phyloP scores from a whole-genome alignment of 2,888 invertebrate species.

The Zhengitettix transpicula region DNA sequence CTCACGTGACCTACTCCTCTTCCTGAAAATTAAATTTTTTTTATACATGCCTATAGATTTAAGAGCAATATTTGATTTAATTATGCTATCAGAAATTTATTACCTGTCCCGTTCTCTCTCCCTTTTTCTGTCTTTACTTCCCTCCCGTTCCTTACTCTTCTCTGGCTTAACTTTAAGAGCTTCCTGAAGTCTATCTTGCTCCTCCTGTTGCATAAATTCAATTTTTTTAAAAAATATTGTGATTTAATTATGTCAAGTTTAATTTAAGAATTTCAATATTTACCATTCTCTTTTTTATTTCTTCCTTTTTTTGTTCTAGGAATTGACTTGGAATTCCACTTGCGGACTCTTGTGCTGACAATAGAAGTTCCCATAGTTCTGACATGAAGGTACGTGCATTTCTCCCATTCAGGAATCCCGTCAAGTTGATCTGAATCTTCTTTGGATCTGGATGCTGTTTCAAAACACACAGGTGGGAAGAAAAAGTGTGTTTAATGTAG shows the following conservation, averaged over 20 bases:
- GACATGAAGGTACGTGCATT: slow-evolving; percentile 96
- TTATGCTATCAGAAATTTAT: slow-evolving; percentile 2
- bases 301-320: slow-evolving; percentile 91
- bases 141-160: slow-evolving; percentile 29
- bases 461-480: slow-evolving; percentile 14
- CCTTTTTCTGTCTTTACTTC: slow-evolving; percentile 13
- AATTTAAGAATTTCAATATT: slow-evolving; percentile 15
- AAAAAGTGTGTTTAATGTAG: slow-evolving; percentile 1
- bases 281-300: slow-evolving; percentile 79
- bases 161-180: slow-evolving; percentile 33
- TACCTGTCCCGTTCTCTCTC: slow-evolving; percentile 17
- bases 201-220: slow-evolving; percentile 35
- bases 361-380: slow-evolving; percentile 87
- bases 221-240: not conserved
- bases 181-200: slow-evolving; percentile 55
- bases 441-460: slow-evolving; percentile 87
- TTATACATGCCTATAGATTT: too few species aligned
- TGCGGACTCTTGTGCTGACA: slow-evolving; percentile 89
- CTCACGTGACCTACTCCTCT: slow-evolving; percentile 7
- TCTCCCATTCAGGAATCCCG: slow-evolving; percentile 95
- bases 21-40: not conserved
- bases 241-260: not conserved
- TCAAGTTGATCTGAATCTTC: slow-evolving; percentile 99
- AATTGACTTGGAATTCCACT: slow-evolving; percentile 91
- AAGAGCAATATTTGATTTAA: not conserved